These are phyloP conservation scores for Philopedon plagiatum DNA, from an alignment of 2,888 invertebrate species.

Conservation along the genomic window DNA sequence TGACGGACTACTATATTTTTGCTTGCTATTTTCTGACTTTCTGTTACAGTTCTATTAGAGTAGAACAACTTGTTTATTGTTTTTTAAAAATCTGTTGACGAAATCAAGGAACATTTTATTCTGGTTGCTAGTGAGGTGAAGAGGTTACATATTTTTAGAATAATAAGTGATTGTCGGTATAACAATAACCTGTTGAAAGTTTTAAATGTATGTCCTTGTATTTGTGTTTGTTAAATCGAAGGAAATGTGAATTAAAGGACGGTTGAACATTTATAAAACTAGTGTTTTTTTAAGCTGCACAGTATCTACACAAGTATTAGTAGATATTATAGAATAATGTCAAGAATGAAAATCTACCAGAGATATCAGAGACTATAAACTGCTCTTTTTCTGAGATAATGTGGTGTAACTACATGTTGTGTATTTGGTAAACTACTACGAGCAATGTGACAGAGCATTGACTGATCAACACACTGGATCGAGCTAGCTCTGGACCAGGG, in stretches of 20 bases:
- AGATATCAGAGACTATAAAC: not conserved
- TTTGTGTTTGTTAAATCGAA: constrained; percentile 10
- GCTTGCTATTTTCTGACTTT: not conserved
- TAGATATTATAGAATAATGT: not conserved
- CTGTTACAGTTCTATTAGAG: constrained; percentile 9
- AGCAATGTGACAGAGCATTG: constrained; percentile 61
- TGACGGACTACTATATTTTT: constrained; percentile 9
- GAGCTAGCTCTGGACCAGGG: constrained; percentile 74
- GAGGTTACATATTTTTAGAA: constrained; percentile 43
- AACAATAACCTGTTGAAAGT: constrained; percentile 34
- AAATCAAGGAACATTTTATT: too few species aligned
- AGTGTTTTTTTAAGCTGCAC: not conserved
- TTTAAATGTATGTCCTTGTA: constrained; percentile 10
- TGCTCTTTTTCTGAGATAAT: not conserved
- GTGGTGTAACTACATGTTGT: constrained; percentile 2
- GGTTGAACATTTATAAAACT: not conserved
- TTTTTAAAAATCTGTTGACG: constrained; percentile 31
- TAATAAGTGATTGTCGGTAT: constrained; percentile 12
- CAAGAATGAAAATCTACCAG: not conserved
- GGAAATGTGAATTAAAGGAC: constrained; percentile 4
- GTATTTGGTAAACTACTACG: not conserved
- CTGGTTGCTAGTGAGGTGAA: constrained; percentile 29
- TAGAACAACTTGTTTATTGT: constrained; percentile 28
- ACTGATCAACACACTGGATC: constrained; percentile 68
- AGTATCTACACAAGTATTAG: not conserved